Evolutionary conservation across 2,113 vertebrate genomes (phyloP), one percentile per base, ranked within the genome.

Genomic region (Sminthopsis crassicaudata): DNA sequence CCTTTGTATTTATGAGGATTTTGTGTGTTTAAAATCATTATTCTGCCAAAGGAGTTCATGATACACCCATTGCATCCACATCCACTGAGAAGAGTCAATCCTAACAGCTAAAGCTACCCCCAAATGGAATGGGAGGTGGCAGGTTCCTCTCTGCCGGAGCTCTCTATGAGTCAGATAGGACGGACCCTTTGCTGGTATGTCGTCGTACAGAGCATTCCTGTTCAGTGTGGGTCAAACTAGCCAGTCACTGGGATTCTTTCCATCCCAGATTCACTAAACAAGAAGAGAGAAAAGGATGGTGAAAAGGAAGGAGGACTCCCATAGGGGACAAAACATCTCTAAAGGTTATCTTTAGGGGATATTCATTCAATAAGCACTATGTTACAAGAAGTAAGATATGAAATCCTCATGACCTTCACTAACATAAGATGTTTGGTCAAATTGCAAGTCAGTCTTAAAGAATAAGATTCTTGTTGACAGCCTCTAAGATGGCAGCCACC

Each of bases 361-460:
- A 42, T 84, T 84, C 67, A 84, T 42, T 23, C n/a, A 84, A 4
- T 4, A 36, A 22, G 19, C 8, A 42, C n/a, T 23, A 8, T 42
- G 19, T 42, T 42, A n/a, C 6, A 23, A 84, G 6, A 42, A 42
- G 14, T 2, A 22, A 19, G 67, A 84, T 42, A 6, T 23, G 67
- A 50, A 95, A 93, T 92, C 48, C 54, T 52, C 90, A 94, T 42
- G n/a, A 42, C 24, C 26, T 0, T 89, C 50, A 16, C 53, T 25
- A 91, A 53, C 53, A 46, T 11, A 92, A 92, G 92, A 95, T 16
- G 88, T 88, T 92, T 94, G 48, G 50, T 54, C 92, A 16, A 91
- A 8, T 22, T 26, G 25, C 53, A 46, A 76, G 53, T 90, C 3
- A 36, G 0, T 76, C 53, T 27, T 50, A 91, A 55, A 67, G 46